Base-by-base conservation (phyloP, 2,113 vertebrate species). In the Megatriorchis doriae region DNA sequence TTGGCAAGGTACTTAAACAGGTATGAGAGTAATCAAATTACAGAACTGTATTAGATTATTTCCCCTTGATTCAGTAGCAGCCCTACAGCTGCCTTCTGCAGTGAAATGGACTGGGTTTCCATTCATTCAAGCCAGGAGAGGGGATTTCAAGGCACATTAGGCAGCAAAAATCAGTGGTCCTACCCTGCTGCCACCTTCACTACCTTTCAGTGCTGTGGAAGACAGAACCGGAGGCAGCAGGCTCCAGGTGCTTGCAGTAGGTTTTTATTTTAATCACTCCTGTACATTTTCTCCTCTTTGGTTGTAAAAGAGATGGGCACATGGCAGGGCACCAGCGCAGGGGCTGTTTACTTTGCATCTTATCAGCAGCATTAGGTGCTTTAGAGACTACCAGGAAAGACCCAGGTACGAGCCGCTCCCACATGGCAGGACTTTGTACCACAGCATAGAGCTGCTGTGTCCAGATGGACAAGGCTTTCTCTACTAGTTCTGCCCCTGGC, bases 261-360 rank as follows among this genome's bases (percentile, higher is more conserved):
- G 20, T 40, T 85, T 90, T 81, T 43, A 34, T 88, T 81, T 75
- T 63, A 79, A 62, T 79, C n/a, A 19, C 48, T 62, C 22, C 58
- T 63, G 42, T 48, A 34, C n/a, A 29, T 68, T 93, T 95, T 90
- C 40, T 73, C 56, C 36, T 81, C 62, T 94, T 90, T 66, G 83
- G 26, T 84, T 71, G 53, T 78, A 62, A 90, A 61, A 78, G 53
- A 90, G 75, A 93, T 63, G 73, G 83, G 43, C 73, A 83, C 43
- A 48, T 79, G 94, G 70, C 43, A 50, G 40, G 42, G 84, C 79
- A 96, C 85, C 81, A 86, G 48, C 3, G 0, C 43, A 34, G 48
- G 65, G 66, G 36, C 82, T 93, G 91, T 96, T 96, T 96, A 74
- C 87, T 95, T 93, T 87, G 48, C 38, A 47, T 50, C 81, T 97